Conservation (phyloP, 2,113 vertebrate species). For the Ictidomys tridecemlineatus region DNA sequence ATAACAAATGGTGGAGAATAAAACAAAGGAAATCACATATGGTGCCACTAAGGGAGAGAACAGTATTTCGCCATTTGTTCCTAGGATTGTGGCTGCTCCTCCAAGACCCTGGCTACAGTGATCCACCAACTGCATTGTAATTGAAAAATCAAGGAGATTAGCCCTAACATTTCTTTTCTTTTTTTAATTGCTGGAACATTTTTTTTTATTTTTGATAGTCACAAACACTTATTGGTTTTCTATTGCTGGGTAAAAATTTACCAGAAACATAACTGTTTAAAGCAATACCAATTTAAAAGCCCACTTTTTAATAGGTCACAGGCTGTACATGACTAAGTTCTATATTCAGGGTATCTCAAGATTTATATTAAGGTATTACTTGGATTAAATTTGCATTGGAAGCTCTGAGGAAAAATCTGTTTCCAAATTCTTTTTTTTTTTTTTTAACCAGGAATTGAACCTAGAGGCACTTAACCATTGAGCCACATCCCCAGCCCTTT, state of each 20-base stretch:
- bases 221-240: not conserved
- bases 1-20: not conserved
- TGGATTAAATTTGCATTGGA: not conserved
- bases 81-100: not conserved
- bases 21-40: not conserved
- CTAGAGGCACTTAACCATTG: too few relatives aligned
- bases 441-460: too few relatives aligned
- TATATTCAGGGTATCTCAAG: too few relatives aligned
- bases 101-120: not conserved
- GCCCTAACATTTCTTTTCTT: not conserved
- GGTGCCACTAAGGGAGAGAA: not conserved
- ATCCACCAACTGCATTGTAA: not conserved
- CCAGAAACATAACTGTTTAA: not conserved
- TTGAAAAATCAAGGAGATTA: conserved; percentile 63
- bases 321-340: not conserved
- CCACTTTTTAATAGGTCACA: not conserved
- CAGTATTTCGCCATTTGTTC: not conserved
- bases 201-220: not conserved
- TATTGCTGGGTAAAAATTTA: not conserved
- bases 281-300: not conserved
- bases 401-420: not conserved
- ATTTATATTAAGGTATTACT: not conserved
- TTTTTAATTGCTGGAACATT: not conserved
- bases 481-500: too few relatives aligned
- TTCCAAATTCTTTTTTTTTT: not conserved